Base-by-base conservation (phyloP, 1,140 invertebrate species). In the Pseudachorutes palmiensis region DNA sequence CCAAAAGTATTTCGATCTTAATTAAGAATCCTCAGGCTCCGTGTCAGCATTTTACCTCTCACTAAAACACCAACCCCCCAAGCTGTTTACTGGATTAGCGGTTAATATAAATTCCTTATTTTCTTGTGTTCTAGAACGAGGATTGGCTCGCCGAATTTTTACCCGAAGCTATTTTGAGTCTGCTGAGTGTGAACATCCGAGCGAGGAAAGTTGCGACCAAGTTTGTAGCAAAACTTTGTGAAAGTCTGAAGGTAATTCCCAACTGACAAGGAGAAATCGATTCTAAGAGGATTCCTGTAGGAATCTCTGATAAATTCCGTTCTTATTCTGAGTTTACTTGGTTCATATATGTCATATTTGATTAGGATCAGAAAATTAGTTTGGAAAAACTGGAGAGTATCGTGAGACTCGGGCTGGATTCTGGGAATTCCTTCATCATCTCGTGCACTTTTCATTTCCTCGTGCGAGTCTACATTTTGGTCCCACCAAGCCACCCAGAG, bases 121-220 rank as follows among this genome's bases (percentile, higher is more conserved):
- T 16, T 31, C 36, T 22, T 62, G 28, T 62, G 61, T 51, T 65
- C 9, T 49, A 71, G 70, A 59, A 71, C 57, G 30, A 65, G 3
- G 30, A 5, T 22, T 65, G 65, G 48, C 48, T 65, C n/a, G 32
- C 69, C 1, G 62, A 71, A 55, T 74, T 74, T 51, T 57, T 74
- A 2, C 65, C 70, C 0, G 72, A 74, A 65, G 67, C 55, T 12
- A 66, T 74, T 24, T 30, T 74, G 2, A 71, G 69, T 68, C 62
- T 74, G 26, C 36, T 71, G 3, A 74, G 72, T 36, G 66, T 71
- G 5, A 74, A 74, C 49, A 48, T 55, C 5, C 71, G 68, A 60
- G 66, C 72, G 26, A 59, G 68, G 33, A 74, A 68, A 41, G 22
- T 66, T 16, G 66, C 69, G 1, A 26, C 41, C 3, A 59, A 64